These are phyloP conservation scores for Horisme vitalbata DNA, from an alignment of 2,888 invertebrate species.

Conservation along the genomic window DNA sequence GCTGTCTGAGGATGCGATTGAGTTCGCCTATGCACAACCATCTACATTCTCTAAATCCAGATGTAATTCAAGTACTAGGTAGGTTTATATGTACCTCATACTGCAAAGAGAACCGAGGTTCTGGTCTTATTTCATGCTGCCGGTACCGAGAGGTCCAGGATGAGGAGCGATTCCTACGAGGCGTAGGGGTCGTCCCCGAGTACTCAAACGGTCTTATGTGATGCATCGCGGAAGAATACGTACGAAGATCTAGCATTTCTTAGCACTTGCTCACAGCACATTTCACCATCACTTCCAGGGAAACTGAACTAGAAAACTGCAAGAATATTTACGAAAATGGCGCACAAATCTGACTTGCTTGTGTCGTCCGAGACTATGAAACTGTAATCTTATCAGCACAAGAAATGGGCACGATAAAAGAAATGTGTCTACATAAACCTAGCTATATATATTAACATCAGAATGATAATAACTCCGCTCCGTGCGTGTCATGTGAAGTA, in stretches of 20 bases:
- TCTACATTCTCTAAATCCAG: too few relatives aligned
- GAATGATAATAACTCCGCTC: conserved; percentile 58
- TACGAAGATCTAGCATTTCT: conserved; percentile 65
- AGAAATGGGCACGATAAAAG: conserved; percentile 70
- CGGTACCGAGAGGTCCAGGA: conserved; percentile 65
- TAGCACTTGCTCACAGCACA: conserved; percentile 42
- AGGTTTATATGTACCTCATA: conserved; percentile 42
- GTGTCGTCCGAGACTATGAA: conserved; percentile 68
- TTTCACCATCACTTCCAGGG: conserved; percentile 62
- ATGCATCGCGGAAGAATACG: conserved; percentile 56
- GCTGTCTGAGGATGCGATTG: too few relatives aligned
- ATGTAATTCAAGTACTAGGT: too few relatives aligned
- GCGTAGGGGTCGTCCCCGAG: conserved; percentile 34
- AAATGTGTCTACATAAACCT: conserved; percentile 37
- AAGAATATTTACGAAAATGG: conserved; percentile 35
- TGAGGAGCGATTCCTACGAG: conserved; percentile 58
- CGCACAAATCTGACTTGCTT: conserved; percentile 45
- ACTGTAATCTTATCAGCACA: conserved; percentile 69
- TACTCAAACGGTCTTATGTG: conserved; percentile 58
- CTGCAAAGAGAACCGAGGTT: conserved; percentile 70
- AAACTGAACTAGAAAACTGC: conserved; percentile 39
- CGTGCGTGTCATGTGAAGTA: conserved; percentile 46
- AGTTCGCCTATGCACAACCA: too few relatives aligned
- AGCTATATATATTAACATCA: conserved; percentile 67
- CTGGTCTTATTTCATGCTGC: conserved; percentile 54